Base-by-base conservation (phyloP, 2,888 invertebrate species). In the Clivina fossor region DNA sequence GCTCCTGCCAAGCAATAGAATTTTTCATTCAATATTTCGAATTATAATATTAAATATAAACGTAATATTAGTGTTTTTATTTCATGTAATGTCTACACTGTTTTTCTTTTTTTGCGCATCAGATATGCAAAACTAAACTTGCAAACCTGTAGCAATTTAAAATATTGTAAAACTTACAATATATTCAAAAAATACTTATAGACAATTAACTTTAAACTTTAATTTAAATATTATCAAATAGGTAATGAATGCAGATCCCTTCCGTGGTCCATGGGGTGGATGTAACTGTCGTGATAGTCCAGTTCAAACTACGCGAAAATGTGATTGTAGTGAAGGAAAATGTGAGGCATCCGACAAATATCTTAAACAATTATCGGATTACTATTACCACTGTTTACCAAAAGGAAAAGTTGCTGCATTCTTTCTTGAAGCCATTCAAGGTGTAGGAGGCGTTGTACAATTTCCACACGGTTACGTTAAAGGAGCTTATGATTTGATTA, bases 351-450 rank as follows among this genome's bases (percentile, higher is more conserved):
- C 84, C 2, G 83, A 86, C 38, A 83, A 84, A 65, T 98, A 98
- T 70, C 77, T 91, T 19, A 81, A 85, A 11, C 90, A 94, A 67
- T 79, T 95, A 20, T 79, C 84, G 56, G 86, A 93, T 74, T 79
- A 88, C 3, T 80, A 97, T 62, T 80, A 81, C 57, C 88, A 87
- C 71, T 88, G 89, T 4, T 72, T 93, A 61, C 90, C 94, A 0
- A 83, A 84, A 56, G 85, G 85, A 18, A 80, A 81, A 49, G 81
- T 93, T 4, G 98, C 95, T 0, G 97, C 85, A 3, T 85, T 97
- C 71, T 89, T 97, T 70, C 92, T 91, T 0, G 98, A 99, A 73
- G 89, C 93, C 1, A 97, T 98, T 63, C 97, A 95, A 76, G 98
- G 97, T 13, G 90, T 95, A 4, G 96, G 96, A 9, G 98, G 98